Conservation (phyloP, 2,113 vertebrate genomes). For the Pseudolaguvia tuberculata region DNA sequence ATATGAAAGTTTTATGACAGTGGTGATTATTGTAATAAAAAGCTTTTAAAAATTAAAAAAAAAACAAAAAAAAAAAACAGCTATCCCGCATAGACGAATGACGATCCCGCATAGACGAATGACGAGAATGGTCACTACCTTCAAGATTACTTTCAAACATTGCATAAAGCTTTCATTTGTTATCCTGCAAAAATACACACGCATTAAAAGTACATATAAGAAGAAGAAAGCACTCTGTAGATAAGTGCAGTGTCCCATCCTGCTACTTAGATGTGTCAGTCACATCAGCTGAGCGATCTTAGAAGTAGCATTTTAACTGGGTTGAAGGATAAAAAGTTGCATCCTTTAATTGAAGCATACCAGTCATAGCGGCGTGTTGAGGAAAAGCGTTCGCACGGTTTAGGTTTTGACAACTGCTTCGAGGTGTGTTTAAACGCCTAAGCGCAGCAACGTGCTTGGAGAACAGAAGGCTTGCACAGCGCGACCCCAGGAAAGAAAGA, state of each 20-base stretch:
- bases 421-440: conserved; percentile 40
- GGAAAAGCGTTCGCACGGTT: not conserved
- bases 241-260: not conserved
- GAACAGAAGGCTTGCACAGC: conserved; percentile 53
- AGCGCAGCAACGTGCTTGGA: conserved; percentile 8
- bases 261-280: not conserved
- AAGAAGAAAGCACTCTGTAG: not conserved
- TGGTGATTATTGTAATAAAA: not conserved
- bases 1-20: conserved; percentile 1
- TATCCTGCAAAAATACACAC: conserved; percentile 1
- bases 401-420: conserved; percentile 19
- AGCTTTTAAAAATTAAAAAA: conserved; percentile 27
- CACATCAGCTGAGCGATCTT: not conserved
- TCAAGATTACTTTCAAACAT: conserved; percentile 11
- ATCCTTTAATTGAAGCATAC: conserved; percentile 32
- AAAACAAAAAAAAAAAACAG: not conserved
- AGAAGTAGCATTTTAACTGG: conserved; percentile 1
- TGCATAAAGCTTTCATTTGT: conserved; percentile 12
- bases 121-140: not conserved
- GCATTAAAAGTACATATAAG: not conserved
- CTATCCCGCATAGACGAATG: not conserved
- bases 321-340: conserved; percentile 2
- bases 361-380: not conserved
- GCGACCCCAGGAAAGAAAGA: conserved; percentile 41
- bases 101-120: not conserved